phyloP scores from a whole-genome alignment of 2,797 vertebrate species.

The Mormyrops attenuatus region DNA sequence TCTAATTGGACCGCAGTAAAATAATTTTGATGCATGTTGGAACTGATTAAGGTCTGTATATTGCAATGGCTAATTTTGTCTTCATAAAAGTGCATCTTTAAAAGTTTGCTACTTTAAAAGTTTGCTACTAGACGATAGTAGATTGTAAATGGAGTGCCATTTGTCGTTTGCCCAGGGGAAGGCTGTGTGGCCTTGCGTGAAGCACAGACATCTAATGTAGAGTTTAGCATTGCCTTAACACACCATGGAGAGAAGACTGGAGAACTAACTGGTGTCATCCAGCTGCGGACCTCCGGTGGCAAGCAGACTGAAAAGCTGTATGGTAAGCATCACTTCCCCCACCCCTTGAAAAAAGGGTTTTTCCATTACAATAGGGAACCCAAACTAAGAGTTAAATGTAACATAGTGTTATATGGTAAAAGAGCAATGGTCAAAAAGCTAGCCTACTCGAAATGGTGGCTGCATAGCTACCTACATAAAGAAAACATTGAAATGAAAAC shows the following conservation, averaged over 20 bases:
- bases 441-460: neutral
- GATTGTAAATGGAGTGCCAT: neutral
- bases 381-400: neutral
- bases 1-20: neutral
- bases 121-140: neutral
- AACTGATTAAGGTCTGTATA: neutral
- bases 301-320: slow-evolving; percentile 91
- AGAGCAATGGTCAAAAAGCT: neutral
- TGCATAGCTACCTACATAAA: neutral
- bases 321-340: slow-evolving; percentile 61
- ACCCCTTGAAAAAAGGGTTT: neutral
- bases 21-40: neutral
- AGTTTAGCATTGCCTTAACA: slow-evolving; percentile 78
- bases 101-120: neutral
- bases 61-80: neutral
- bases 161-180: slow-evolving; percentile 65
- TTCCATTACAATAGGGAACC: neutral
- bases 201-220: slow-evolving; percentile 70
- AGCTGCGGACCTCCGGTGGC: slow-evolving; percentile 79
- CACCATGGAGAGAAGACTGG: slow-evolving; percentile 90
- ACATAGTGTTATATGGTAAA: neutral
- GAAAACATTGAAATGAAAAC: neutral
- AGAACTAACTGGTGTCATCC: slow-evolving; percentile 77
- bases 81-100: neutral
- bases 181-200: slow-evolving; percentile 85